Base-by-base conservation (phyloP, 1,140 invertebrate species). In the Drosophila albomicans region DNA sequence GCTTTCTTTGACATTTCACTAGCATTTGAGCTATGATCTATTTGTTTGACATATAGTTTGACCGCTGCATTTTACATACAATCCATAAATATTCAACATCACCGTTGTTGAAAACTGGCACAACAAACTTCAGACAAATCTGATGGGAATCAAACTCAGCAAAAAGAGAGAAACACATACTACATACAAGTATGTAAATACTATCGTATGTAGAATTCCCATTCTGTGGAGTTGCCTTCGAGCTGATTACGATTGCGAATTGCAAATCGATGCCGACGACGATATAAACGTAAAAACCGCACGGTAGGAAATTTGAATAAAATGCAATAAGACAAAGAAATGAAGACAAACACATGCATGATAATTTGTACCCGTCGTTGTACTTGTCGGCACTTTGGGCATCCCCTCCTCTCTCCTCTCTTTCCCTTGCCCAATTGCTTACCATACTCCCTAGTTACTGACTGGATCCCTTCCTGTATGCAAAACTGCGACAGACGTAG, bases 301-400 rank as follows among this genome's bases (percentile, higher is more conserved):
- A 89, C 84, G 85, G 84, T 84, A 84, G 84, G 85, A 88, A 88
- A 88, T 88, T 89, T 88, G 84, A 89, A 88, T 88, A 89, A 87
- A 87, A 87, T 87, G 84, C 82, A 87, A 87, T 87, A 87, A 87
- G 82, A 87, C 82, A 88, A 87, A 75, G 72, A 75, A 75, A 75
- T 75, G 56, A 74, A 75, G 59, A 71, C 67, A 75, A 46, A 79
- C 79, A 86, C 84, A 86, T 79, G 79, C 79, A 79, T 87, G 84
- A 87, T 87, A 87, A 87, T 88, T 88, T 76, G 74, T 86, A 77
- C 59, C 48, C 68, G 69, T 75, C 58, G 58, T 32, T 52, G 51
- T 56, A 49, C 43, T 75, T 75, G 72, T 75, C 72, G 72, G 72
- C 72, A 75, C 72, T 75, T 75, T 63, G 66, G 72, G 57, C 45